Conservation (phyloP, 1,140 invertebrate species). For the Calycopis cecrops region DNA sequence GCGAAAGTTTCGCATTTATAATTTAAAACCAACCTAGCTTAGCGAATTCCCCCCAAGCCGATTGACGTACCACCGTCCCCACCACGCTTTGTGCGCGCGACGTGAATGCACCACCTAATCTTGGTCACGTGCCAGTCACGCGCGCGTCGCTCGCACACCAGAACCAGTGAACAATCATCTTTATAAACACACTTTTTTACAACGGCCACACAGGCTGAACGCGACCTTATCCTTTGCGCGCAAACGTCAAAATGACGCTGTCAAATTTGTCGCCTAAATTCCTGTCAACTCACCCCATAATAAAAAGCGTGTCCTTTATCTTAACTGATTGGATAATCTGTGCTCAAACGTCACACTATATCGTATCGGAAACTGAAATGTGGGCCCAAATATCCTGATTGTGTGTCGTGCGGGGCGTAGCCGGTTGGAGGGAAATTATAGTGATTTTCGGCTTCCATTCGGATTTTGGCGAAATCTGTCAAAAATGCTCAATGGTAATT, state of each 20-base stretch:
- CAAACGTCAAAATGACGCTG: slow-evolving; percentile 35
- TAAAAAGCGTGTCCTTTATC: slow-evolving; percentile 73
- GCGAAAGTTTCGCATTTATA: slow-evolving; percentile 62
- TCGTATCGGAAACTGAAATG: slow-evolving; percentile 72
- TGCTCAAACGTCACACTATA: slow-evolving; percentile 70
- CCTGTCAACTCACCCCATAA: slow-evolving; percentile 23
- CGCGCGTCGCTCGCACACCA: slow-evolving; percentile 57
- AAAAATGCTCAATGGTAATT: slow-evolving; percentile 61
- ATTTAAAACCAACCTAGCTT: slow-evolving; percentile 68
- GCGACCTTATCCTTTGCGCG: slow-evolving; percentile 24
- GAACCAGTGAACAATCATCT: slow-evolving; percentile 39
- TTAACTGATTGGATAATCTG: slow-evolving; percentile 75
- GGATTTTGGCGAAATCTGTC: slow-evolving; percentile 58
- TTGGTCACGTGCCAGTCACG: slow-evolving; percentile 63
- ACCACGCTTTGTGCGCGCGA: slow-evolving; percentile 58
- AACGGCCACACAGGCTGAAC: slow-evolving; percentile 20
- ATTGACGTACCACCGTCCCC: slow-evolving; percentile 57
- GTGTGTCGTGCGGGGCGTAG: slow-evolving; percentile 56
- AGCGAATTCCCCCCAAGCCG: slow-evolving; percentile 63
- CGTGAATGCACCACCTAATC: slow-evolving; percentile 67
- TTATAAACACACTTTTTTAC: slow-evolving; percentile 36
- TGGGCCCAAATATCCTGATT: slow-evolving; percentile 61
- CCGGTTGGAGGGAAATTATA: slow-evolving; percentile 56
- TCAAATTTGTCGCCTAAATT: slow-evolving; percentile 43
- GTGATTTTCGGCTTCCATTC: slow-evolving; percentile 61